These are phyloP conservation scores for Spodoptera littoralis DNA, from an alignment of 2,888 invertebrate genomes.

Conservation along the genomic window DNA sequence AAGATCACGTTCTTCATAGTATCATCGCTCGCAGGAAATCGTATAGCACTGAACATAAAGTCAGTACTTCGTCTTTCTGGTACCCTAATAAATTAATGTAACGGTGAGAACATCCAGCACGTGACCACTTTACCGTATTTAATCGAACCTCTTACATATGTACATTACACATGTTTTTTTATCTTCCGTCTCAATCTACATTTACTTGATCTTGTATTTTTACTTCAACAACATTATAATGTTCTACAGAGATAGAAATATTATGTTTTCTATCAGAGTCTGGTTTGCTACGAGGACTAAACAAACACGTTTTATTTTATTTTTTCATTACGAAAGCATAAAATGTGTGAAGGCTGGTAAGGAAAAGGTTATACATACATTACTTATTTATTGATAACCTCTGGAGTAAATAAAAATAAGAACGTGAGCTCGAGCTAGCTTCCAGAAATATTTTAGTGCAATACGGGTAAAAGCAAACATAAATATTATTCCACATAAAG, in stretches of 20 bases:
- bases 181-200: constrained; percentile 5
- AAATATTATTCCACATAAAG: constrained; percentile 27
- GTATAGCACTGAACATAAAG: constrained; percentile 13
- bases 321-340: constrained; percentile 18
- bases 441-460: constrained; percentile 46
- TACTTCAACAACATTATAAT: no score
- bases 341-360: constrained; percentile 28
- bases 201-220: neutral
- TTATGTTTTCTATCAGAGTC: no score
- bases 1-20: constrained; percentile 9
- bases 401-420: constrained; percentile 25
- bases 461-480: constrained; percentile 45
- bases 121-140: constrained; percentile 30
- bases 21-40: constrained; percentile 8
- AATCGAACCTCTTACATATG: constrained; percentile 28
- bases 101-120: constrained; percentile 43
- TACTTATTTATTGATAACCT: constrained; percentile 46
- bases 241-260: no score
- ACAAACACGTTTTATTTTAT: neutral
- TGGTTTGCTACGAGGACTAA: constrained; percentile 8
- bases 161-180: constrained; percentile 25
- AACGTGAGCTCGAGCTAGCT: constrained; percentile 17
- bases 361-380: constrained; percentile 27
- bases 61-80: constrained; percentile 30
- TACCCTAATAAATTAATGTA: constrained; percentile 44